A percentile compares a stretch with the other conserved stretches of the same genome.
These are phyloP conservation scores for Lepilemur ruficaudatus DNA, from an alignment of 2,797 vertebrate genomes.

Conservation along the genomic window DNA sequence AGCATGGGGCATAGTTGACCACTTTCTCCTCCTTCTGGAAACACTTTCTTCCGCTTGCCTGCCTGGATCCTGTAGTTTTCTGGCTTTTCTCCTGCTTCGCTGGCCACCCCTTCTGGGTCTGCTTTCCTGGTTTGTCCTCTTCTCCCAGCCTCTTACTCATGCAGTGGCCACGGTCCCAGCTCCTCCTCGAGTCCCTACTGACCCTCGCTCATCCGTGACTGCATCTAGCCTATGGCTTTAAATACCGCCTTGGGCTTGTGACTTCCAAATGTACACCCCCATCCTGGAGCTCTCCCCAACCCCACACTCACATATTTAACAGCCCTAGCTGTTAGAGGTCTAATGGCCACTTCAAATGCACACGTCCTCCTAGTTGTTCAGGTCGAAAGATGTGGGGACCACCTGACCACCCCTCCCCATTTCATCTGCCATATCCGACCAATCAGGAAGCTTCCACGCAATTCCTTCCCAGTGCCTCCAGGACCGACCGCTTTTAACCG, in stretches of 20 bases:
- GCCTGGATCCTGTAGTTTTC: neutral
- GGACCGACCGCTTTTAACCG: neutral
- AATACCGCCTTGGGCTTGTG: neutral
- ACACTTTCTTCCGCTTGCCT: neutral
- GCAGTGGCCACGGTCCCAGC: too few relatives aligned
- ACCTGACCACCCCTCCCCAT: neutral
- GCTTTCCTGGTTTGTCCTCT: neutral
- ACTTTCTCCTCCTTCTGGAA: neutral
- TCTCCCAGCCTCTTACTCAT: neutral
- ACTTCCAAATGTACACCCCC: neutral
- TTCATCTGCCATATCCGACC: neutral
- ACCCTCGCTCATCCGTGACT: neutral
- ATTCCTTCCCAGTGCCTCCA: neutral
- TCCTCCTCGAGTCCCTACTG: neutral
- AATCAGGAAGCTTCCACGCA: neutral
- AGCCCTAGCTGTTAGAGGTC: neutral
- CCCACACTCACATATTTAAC: neutral
- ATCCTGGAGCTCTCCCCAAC: neutral
- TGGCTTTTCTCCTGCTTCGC: neutral
- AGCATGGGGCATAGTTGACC: neutral
- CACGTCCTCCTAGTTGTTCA: neutral
- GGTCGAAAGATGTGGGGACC: neutral
- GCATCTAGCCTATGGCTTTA: neutral
- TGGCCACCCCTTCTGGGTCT: neutral
- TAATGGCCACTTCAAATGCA: neutral